Percentiles rank a stretch among this genome's conserved stretches.
Evolutionary conservation across 1,140 invertebrate species (phyloP).

Genomic region (Plutomurus gul): DNA sequence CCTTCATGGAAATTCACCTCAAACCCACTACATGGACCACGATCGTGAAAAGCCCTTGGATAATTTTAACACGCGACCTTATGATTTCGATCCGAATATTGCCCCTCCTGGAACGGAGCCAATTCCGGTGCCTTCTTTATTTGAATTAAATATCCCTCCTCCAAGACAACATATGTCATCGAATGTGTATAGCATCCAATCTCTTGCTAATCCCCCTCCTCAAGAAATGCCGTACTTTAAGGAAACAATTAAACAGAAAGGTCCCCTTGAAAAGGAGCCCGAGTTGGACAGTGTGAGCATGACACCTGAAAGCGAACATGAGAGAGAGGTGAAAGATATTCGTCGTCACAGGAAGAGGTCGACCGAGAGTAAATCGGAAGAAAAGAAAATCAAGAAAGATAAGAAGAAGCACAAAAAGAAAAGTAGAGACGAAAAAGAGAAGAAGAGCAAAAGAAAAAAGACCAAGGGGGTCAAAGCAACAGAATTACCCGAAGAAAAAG

Average conservation of each 20-base stretch:
- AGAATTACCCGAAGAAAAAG: neutral
- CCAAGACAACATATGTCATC: constrained; percentile 28
- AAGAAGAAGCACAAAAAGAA: constrained; percentile 56
- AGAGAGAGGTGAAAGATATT: constrained; percentile 57
- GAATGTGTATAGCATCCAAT: constrained; percentile 27
- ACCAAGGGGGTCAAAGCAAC: constrained; percentile 50
- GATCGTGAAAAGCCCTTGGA: neutral
- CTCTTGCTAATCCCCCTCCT: neutral
- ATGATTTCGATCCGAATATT: constrained; percentile 34
- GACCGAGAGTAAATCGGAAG: constrained; percentile 55
- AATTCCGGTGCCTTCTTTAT: constrained; percentile 35
- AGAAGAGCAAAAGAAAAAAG: constrained; percentile 59
- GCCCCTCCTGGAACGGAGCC: constrained; percentile 31
- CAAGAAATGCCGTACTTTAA: constrained; percentile 58
- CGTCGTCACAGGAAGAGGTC: constrained; percentile 60
- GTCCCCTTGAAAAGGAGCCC: constrained; percentile 56
- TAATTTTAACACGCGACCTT: neutral
- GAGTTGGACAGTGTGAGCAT: constrained; percentile 58
- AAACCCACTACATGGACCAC: neutral
- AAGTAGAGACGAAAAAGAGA: constrained; percentile 53
- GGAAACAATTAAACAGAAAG: constrained; percentile 54
- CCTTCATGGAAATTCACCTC: neutral
- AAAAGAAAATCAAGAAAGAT: constrained; percentile 59
- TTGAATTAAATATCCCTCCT: constrained; percentile 43
- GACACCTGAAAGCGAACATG: constrained; percentile 61